Evolutionary conservation across 2,797 vertebrate species (phyloP).

Genomic region (Cryptoblepharus egeriae): DNA sequence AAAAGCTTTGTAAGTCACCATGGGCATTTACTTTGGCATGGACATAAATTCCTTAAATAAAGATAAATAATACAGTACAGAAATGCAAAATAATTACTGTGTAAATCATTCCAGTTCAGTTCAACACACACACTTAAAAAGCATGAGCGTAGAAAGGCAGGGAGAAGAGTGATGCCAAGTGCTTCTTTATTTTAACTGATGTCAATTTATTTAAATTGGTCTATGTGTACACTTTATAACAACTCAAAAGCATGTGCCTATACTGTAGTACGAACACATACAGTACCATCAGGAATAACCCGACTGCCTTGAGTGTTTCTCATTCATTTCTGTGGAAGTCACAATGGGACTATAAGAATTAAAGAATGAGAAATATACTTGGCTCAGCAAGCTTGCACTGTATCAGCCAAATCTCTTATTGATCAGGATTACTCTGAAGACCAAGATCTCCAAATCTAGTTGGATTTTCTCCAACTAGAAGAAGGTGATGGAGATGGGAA

Average conservation of each 20-base stretch:
- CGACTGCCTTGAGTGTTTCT: not conserved
- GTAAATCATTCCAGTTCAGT: not conserved
- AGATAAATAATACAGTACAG: too few species aligned
- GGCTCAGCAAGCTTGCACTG: not conserved
- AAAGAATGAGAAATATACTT: not conserved
- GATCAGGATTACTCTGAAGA: not conserved
- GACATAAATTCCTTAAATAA: too few species aligned
- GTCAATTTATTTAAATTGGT: too few species aligned
- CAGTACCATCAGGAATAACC: not conserved
- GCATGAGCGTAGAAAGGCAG: not conserved
- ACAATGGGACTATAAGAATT: not conserved
- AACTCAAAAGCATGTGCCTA: too few species aligned
- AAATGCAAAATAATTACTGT: not conserved
- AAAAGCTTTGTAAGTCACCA: too few species aligned
- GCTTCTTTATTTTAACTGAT: not conserved
- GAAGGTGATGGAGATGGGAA: too few species aligned
- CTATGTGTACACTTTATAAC: not conserved
- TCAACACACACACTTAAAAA: not conserved
- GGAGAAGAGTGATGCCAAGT: not conserved
- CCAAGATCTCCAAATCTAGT: too few species aligned
- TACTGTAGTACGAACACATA: too few species aligned
- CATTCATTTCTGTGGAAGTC: not conserved
- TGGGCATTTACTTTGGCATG: too few species aligned
- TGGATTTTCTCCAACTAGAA: too few species aligned
- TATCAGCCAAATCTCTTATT: not conserved